A percentile compares a stretch with the other conserved stretches of the same genome.
phyloP scores from a whole-genome alignment of 2,888 invertebrate genomes.

The Entomobrya multifasciata region DNA sequence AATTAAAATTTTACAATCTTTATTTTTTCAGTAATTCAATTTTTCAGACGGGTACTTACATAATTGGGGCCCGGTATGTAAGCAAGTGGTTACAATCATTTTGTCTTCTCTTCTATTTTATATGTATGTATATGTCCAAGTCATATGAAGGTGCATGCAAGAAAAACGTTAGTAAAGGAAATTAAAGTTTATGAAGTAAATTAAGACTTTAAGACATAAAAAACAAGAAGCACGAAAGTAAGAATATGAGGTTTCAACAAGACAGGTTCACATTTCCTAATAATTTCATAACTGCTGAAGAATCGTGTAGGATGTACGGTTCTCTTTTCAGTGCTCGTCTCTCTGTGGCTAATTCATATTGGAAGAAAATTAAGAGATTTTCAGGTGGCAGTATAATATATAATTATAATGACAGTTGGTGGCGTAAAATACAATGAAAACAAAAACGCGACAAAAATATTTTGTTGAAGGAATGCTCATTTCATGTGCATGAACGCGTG shows the following conservation, averaged over 20 bases:
- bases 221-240: background rate
- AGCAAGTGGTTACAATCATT: too few relatives aligned
- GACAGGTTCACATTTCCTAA: conserved; percentile 54
- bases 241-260: background rate
- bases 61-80: too few relatives aligned
- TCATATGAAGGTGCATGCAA: background rate
- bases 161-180: background rate
- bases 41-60: too few relatives aligned
- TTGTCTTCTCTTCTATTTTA: background rate
- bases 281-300: conserved; percentile 24
- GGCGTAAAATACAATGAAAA: background rate
- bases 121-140: background rate
- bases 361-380: conserved; percentile 65
- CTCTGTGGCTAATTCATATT: conserved; percentile 38
- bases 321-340: background rate
- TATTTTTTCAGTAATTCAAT: too few relatives aligned
- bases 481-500: background rate
- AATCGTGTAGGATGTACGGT: background rate
- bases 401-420: conserved; percentile 51
- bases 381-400: conserved; percentile 31
- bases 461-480: background rate
- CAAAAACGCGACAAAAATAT: conserved; percentile 4
- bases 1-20: too few relatives aligned
- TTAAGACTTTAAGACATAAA: background rate
- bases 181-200: conserved; percentile 34